Percentiles rank a stretch among this genome's conserved stretches.
phyloP scores from a whole-genome alignment of 2,888 invertebrate genomes.

The Fragum sueziense region DNA sequence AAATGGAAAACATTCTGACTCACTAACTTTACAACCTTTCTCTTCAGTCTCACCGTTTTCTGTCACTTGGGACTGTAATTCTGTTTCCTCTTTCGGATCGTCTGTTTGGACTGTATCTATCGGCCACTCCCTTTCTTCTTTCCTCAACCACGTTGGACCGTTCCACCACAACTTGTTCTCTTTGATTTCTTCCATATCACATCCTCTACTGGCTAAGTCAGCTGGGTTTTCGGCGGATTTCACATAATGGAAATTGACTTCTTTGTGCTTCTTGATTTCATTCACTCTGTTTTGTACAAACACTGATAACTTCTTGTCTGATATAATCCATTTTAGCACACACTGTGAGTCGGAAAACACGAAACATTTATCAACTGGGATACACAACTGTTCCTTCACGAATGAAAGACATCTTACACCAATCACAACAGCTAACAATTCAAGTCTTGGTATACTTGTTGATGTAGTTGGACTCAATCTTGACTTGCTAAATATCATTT shows the following conservation, averaged over 20 bases:
- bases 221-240: slow-evolving; percentile 38
- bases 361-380: neutral
- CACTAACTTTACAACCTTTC: neutral
- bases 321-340: slow-evolving; percentile 24
- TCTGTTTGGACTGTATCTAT: neutral
- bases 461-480: slow-evolving; percentile 26
- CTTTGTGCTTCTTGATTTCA: slow-evolving; percentile 17
- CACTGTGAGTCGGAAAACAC: slow-evolving; percentile 22
- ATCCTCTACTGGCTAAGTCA: slow-evolving; percentile 27
- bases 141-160: slow-evolving; percentile 25
- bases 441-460: slow-evolving; percentile 43
- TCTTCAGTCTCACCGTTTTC: neutral
- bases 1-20: neutral
- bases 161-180: slow-evolving; percentile 29
- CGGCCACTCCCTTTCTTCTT: neutral
- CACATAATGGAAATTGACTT: slow-evolving; percentile 23
- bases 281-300: slow-evolving; percentile 29
- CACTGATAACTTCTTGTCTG: slow-evolving; percentile 1
- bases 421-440: slow-evolving; percentile 38
- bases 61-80: too few species aligned
- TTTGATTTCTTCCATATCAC: neutral
- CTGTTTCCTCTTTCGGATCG: neutral
- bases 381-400: slow-evolving; percentile 3
- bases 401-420: slow-evolving; percentile 24
- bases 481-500: slow-evolving; percentile 37